These are phyloP conservation scores for Borostomias antarcticus DNA, from an alignment of 2,797 vertebrate species.

Conservation along the genomic window DNA sequence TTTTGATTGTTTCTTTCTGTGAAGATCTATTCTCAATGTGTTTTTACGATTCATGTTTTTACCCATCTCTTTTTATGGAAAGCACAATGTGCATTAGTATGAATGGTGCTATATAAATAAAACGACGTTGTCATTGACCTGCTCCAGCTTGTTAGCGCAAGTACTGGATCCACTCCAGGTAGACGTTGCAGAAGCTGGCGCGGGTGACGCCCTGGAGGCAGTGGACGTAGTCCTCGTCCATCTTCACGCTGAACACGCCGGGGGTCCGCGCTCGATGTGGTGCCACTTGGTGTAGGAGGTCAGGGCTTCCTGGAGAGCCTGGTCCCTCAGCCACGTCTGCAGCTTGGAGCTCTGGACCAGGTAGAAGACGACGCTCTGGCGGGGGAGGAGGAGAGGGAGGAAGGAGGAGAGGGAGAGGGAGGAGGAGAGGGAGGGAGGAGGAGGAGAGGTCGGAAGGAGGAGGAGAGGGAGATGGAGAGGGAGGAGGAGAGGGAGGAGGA, in stretches of 20 bases:
- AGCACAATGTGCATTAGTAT: too few species aligned
- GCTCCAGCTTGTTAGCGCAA: slow-evolving; percentile 84
- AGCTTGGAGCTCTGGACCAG: slow-evolving; percentile 89
- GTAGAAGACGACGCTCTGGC: slow-evolving; percentile 95
- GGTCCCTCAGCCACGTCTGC: slow-evolving; percentile 85
- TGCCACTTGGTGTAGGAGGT: slow-evolving; percentile 95
- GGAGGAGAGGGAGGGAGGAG: neutral
- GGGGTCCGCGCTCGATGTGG: slow-evolving; percentile 93
- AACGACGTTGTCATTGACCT: slow-evolving; percentile 78
- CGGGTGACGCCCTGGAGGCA: slow-evolving; percentile 95
- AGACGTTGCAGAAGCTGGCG: slow-evolving; percentile 94
- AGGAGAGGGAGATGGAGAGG: too few species aligned
- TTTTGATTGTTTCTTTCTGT: too few species aligned
- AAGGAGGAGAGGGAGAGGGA: neutral
- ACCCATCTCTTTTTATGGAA: too few species aligned
- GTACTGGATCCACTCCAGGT: slow-evolving; percentile 96
- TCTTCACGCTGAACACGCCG: slow-evolving; percentile 91
- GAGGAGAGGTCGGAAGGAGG: too few species aligned
- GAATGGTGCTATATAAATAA: too few species aligned
- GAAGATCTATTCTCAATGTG: too few species aligned
- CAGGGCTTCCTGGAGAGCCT: slow-evolving; percentile 84
- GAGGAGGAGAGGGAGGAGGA: too few species aligned
- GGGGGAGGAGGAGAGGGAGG: slow-evolving; percentile 21
- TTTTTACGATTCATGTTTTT: too few species aligned
- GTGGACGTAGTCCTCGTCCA: slow-evolving; percentile 95